Base-by-base conservation (phyloP, 2,113 vertebrate genomes). In the Daboia siamensis region DNA sequence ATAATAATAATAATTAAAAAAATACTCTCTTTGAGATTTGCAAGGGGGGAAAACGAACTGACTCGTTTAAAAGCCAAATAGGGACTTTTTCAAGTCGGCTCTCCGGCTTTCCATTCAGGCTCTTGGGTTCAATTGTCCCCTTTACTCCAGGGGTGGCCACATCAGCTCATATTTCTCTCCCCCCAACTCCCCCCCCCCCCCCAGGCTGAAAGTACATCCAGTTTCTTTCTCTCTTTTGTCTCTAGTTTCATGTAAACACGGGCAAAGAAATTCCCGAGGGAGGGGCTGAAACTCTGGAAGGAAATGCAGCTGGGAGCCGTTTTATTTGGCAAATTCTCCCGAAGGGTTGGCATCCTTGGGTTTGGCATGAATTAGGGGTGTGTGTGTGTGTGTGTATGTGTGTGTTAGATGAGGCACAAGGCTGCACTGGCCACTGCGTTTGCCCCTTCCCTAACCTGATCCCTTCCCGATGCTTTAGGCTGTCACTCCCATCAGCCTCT, bases 221-320 rank as follows among this genome's bases (percentile, higher is more conserved):
- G 12, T 9, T n/a, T 4, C 11, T 44, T 88, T 29, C 13, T 44
- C 54, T 39, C 56, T 86, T 86, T 93, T 44, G 56, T 61, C n/a
- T 86, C n/a, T 29, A 86, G 92, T 93, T 93, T 93, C 92, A n/a
- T 86, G 88, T 93, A 93, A 93, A 93, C 92, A 93, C 0, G 13
- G n/a, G 23, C 29, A 3, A 17, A 54, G 88, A 51, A 46, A 90
- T 90, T 93, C 92, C 88, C 80, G 2, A 61, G 88, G 92, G 88
- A 90, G 92, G 92, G 92, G 92, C 80, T 86, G 92, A 90, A 86
- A 93, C 92, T 44, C 46, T 54, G 13, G 89, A 54, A 86, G 74
- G 52, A 92, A 89, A 89, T 48, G 24, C 54, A 4, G 7, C 23
- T 2, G 61, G 61, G 20, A 54, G 54, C 15, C 15, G 15, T 20